These are phyloP conservation scores for Scatophagus argus DNA, from an alignment of 2,113 vertebrate species.

Conservation along the genomic window DNA sequence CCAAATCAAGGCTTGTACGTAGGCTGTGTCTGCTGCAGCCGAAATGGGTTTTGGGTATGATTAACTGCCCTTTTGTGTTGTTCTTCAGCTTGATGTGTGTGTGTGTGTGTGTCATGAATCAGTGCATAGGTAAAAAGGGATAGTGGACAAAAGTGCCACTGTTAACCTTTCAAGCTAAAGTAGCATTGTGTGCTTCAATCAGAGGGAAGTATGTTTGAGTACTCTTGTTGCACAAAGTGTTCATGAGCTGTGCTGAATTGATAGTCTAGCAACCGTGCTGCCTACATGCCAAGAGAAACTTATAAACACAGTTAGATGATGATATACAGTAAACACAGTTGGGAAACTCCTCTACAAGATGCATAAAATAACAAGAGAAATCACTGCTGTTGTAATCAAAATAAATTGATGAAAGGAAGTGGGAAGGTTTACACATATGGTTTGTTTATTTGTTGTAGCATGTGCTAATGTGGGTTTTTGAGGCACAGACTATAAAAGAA, in stretches of 20 bases:
- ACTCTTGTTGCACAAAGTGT: slow-evolving; percentile 12
- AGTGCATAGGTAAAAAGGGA: slow-evolving; percentile 1
- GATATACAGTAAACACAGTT: background rate
- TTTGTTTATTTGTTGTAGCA: background rate
- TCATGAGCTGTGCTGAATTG: background rate
- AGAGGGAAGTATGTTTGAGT: background rate
- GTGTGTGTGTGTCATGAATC: slow-evolving; percentile 33
- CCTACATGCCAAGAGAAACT: background rate
- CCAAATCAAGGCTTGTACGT: slow-evolving; percentile 16
- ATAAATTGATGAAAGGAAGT: background rate
- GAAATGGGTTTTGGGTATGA: slow-evolving; percentile 45
- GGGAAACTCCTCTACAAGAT: slow-evolving; percentile 1
- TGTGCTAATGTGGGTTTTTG: background rate
- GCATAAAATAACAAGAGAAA: background rate
- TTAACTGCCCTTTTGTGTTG: slow-evolving; percentile 16
- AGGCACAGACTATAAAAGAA: too few species aligned
- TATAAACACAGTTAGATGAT: background rate
- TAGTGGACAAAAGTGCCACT: background rate
- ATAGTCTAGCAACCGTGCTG: slow-evolving; percentile 7
- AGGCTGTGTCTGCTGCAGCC: background rate
- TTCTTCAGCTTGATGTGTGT: slow-evolving; percentile 15
- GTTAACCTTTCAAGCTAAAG: slow-evolving; percentile 5
- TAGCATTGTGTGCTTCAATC: background rate
- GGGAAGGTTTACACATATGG: background rate
- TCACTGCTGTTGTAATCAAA: background rate